phyloP scores from a whole-genome alignment of 2,888 invertebrate species.

The Odontothrips loti region DNA sequence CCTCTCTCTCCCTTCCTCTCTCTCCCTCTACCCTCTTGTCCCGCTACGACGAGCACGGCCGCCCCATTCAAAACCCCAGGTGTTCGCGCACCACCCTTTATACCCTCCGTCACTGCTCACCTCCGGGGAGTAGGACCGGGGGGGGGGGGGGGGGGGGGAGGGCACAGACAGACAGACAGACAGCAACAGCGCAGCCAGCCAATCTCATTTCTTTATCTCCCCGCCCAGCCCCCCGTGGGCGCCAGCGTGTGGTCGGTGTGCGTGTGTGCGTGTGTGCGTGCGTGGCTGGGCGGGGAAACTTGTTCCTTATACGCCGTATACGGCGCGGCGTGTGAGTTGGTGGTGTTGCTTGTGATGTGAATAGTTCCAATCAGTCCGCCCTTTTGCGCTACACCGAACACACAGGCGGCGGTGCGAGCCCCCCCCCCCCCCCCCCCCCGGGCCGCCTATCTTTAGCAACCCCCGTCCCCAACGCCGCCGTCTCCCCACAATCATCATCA shows the following conservation, averaged over 20 bases:
- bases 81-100: no score
- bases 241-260: no score
- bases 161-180: no score
- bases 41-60: not conserved
- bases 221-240: not conserved
- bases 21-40: not conserved
- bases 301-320: not conserved
- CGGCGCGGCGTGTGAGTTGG: not conserved
- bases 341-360: not conserved
- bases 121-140: not conserved
- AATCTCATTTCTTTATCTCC: not conserved
- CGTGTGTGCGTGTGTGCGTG: not conserved
- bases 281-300: not conserved
- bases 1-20: not conserved
- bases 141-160: no score
- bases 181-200: not conserved
- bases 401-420: not conserved
- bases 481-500: no score
- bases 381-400: not conserved
- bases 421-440: not conserved
- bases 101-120: not conserved
- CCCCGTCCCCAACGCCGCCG: no score
- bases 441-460: no score
- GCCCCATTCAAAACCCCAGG: constrained; percentile 2
- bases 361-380: constrained; percentile 20